Percentiles rank a stretch among this genome's conserved stretches.
Conservation (phyloP, 2,888 invertebrate species). For the Hirtodrosophila alboralis region DNA sequence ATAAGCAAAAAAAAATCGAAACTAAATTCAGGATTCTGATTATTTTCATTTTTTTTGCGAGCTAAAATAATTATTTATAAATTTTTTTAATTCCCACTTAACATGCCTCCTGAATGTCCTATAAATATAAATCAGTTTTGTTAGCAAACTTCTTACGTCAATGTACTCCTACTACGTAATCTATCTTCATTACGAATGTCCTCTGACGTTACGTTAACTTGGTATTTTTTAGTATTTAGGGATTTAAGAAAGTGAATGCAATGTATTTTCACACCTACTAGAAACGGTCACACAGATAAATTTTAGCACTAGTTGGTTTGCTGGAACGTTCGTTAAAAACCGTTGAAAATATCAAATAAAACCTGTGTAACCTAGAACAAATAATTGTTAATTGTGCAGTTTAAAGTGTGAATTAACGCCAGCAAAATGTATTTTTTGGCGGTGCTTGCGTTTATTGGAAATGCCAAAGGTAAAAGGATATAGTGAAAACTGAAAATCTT, state of each 20-base stretch:
- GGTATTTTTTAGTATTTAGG: slow-evolving; percentile 24
- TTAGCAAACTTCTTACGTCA: slow-evolving; percentile 1
- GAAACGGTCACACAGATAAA: slow-evolving; percentile 39
- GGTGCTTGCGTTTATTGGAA: slow-evolving; percentile 82
- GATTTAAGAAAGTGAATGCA: background rate
- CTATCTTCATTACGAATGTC: background rate
- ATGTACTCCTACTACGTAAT: background rate
- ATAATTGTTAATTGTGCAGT: slow-evolving; percentile 47
- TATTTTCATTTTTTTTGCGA: too few species aligned
- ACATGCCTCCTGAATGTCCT: too few species aligned
- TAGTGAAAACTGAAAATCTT: slow-evolving; percentile 62
- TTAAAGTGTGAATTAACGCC: slow-evolving; percentile 49
- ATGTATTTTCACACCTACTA: slow-evolving; percentile 4
- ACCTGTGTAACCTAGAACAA: slow-evolving; percentile 43
- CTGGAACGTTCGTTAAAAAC: slow-evolving; percentile 70
- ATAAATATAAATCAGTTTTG: too few species aligned
- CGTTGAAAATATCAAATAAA: slow-evolving; percentile 64
- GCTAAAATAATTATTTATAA: too few species aligned
- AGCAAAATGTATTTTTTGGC: slow-evolving; percentile 81
- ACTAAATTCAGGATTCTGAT: too few species aligned
- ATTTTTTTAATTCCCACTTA: too few species aligned
- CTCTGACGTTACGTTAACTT: background rate
- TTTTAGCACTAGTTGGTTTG: slow-evolving; percentile 67
- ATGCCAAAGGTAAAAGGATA: slow-evolving; percentile 82
- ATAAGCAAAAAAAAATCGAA: too few species aligned